Conservation (phyloP, 2,888 invertebrate species). For the Yponomeuta malinellus region DNA sequence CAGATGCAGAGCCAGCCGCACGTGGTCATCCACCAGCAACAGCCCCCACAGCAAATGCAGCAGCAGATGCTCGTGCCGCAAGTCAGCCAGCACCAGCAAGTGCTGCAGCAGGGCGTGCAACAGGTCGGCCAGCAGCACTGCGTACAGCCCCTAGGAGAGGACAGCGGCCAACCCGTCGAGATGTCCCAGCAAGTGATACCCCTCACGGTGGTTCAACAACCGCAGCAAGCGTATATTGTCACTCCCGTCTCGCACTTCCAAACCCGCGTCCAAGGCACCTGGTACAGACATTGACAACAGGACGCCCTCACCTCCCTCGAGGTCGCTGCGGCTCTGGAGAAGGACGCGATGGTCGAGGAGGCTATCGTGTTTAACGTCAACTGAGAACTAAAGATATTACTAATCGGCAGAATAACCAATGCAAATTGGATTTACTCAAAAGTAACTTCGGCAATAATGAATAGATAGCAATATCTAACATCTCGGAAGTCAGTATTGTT, state of each 20-base stretch:
- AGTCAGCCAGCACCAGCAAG: constrained; percentile 69
- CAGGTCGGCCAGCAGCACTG: constrained; percentile 60
- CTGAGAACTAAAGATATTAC: constrained; percentile 17
- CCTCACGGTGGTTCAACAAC: constrained; percentile 77
- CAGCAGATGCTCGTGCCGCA: constrained; percentile 70
- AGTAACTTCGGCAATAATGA: constrained; percentile 56
- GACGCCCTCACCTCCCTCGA: constrained; percentile 24
- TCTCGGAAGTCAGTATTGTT: constrained; percentile 66
- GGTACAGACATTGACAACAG: constrained; percentile 69
- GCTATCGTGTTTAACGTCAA: constrained; percentile 6
- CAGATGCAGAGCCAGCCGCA: constrained; percentile 59
- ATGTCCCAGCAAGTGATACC: constrained; percentile 80
- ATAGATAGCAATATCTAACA: constrained; percentile 52
- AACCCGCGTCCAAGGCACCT: constrained; percentile 77
- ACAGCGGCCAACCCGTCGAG: constrained; percentile 72
- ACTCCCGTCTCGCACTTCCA: constrained; percentile 80
- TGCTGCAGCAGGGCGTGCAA: constrained; percentile 52
- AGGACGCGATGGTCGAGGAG: not conserved
- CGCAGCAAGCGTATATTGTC: constrained; percentile 79
- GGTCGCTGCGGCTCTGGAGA: constrained; percentile 23
- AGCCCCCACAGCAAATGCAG: constrained; percentile 55
- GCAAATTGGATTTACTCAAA: constrained; percentile 1
- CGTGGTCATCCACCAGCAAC: constrained; percentile 62
- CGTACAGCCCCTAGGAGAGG: constrained; percentile 74
- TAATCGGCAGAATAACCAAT: not conserved